Evolutionary conservation across 2,888 invertebrate species (phyloP).

Genomic region (Cataglyphis altisquamis): DNA sequence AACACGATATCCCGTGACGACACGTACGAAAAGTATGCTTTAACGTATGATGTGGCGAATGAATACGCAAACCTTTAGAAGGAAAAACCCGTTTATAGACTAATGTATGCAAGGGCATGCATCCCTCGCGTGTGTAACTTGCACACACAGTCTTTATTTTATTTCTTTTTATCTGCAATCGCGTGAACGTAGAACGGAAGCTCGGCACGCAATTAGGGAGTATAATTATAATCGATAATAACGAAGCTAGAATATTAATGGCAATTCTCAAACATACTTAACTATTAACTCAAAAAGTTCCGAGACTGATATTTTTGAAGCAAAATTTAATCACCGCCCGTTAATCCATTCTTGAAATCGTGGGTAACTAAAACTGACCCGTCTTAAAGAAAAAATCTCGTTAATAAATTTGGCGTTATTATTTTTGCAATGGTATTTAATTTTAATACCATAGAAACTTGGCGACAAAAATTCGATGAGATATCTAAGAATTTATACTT

Average conservation of each 20-base stretch:
- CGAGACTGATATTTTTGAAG: too few species aligned
- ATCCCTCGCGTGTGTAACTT: constrained; percentile 11
- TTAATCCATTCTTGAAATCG: too few species aligned
- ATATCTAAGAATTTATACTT: background rate
- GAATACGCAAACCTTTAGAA: background rate
- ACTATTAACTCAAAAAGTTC: background rate
- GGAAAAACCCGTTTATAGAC: constrained; percentile 25
- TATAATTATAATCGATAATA: background rate
- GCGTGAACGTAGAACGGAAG: background rate
- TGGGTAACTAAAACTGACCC: background rate
- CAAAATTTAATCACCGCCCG: too few species aligned
- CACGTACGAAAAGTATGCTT: background rate
- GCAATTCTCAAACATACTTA: background rate
- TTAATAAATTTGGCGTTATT: background rate
- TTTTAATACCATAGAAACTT: background rate
- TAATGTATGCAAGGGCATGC: constrained; percentile 31
- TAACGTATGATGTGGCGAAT: background rate
- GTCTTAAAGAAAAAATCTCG: background rate
- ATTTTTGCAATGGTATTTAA: constrained; percentile 20
- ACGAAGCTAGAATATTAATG: background rate
- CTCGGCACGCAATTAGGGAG: background rate
- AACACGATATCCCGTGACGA: constrained; percentile 18
- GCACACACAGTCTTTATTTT: constrained; percentile 13
- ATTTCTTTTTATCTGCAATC: constrained; percentile 23
- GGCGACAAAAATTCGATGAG: background rate